Base-by-base conservation (phyloP, 2,888 invertebrate genomes). In the Erannis defoliaria region DNA sequence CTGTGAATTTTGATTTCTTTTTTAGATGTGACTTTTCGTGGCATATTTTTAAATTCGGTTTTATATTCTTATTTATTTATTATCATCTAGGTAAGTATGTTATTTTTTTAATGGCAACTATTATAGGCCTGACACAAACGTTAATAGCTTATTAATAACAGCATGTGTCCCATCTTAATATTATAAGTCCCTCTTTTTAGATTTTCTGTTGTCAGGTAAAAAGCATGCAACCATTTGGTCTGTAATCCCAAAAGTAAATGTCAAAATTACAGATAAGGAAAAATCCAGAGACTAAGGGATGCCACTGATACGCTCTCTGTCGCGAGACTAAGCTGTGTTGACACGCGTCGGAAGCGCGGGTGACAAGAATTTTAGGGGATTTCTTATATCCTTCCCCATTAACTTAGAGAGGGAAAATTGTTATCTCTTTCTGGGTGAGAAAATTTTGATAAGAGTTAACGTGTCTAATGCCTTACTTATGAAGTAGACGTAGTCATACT, bases 341-440 rank as follows among this genome's bases (percentile, higher is more conserved):
- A 82, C 82, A 75, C 72, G 70, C 77, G 77, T 76, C 81, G 65
- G 66, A 64, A 56, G 62, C 75, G 68, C 59, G 71, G 76, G 74
- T 74, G 81, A 78, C 82, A 77, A 74, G 76, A 77, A 70, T 76
- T 81, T 78, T 76, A 42, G 68, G 73, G 75, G 76, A 81, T 81
- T 80, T 74, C 67, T 68, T 64, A 68, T 73, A 74, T 78, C 75
- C 73, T 68, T 68, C 74, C 78, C 79, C 76, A 80, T 82, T 80
- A 78, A 70, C 43, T 37, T 0, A 33, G 29, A 33, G 23, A 18
- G 26, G 50, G 37, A 21, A 37, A 26, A 49, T 49, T 49, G 54
- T 48, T 60, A 54, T 60, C 49, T 37, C 35, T 53, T 54, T 61
- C 61, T 51, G 59, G 37, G 29, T 50, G 45, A 35, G 26, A 12